Base-by-base conservation (phyloP, 2,888 invertebrate genomes). In the Notocelia uddmanniana region DNA sequence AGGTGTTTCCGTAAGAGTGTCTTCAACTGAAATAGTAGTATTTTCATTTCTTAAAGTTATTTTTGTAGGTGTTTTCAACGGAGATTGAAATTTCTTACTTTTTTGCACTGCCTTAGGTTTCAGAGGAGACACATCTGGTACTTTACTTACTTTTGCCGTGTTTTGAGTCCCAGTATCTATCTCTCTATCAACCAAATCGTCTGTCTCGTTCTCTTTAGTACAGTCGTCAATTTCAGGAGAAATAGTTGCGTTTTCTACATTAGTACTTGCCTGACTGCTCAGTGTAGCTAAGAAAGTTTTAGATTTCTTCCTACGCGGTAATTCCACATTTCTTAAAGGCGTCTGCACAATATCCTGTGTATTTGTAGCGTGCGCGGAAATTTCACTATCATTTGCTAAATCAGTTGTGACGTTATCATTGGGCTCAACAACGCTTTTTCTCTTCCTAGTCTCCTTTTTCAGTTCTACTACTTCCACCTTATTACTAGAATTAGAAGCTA, bases 291-390 rank as follows among this genome's bases (percentile, higher is more conserved):
- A 9, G 2, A 85, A 75, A 13, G 79, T 82, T 80, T 89, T 92
- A 11, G 85, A 88, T 74, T 84, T 89, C 69, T 87, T 91, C 75
- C 80, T 86, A 21, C 82, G 80, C 21, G 87, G 84, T 23, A 83
- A n/a, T 64, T 78, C 82, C 2, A 87, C 69, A 62, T 76, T 82
- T 77, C 88, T 81, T 10, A 77, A 77, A 0, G 91, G 90, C 19
- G 90, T 91, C 50, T 74, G 72, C 2, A 75, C 69, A 15, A 75
- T 67, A 55, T 74, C 67, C 19, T 73, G 58, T 52, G 37, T n/a
- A 71, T 34, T 64, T 21, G 11, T 31, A 41, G 50, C 21, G 37
- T 74, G 68, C 31, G 74, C 73, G 31, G 66, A 52, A n/a, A 41
- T 52, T n/a, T 73, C 66, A 31, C 21, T 55, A 41, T 62, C 55